phyloP scores from a whole-genome alignment of 2,888 invertebrate genomes.

The Eilema caniola region DNA sequence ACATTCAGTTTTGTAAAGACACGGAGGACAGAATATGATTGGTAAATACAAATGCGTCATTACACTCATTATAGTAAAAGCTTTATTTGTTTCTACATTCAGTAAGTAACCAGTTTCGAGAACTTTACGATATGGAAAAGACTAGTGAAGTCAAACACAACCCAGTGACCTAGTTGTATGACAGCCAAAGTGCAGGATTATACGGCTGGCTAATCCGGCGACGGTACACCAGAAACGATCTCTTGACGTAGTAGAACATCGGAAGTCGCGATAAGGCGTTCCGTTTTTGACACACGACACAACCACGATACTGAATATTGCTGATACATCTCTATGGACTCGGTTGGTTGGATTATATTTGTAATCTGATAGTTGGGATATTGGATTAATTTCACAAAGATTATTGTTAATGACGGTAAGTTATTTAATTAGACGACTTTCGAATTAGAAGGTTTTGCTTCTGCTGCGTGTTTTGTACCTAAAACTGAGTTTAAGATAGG shows the following conservation, averaged over 20 bases:
- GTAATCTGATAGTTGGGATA: neutral
- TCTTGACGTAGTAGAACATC: conserved; percentile 51
- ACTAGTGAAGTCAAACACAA: conserved; percentile 37
- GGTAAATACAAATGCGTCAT: too few relatives aligned
- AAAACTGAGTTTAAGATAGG: too few relatives aligned
- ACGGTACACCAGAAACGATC: conserved; percentile 55
- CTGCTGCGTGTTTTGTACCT: neutral
- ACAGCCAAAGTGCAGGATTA: conserved; percentile 53
- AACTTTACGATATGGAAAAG: conserved; percentile 4
- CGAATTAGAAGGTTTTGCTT: neutral
- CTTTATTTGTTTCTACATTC: neutral
- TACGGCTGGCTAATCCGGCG: conserved; percentile 54
- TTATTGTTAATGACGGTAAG: neutral
- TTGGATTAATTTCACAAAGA: neutral
- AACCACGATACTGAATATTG: conserved; percentile 35
- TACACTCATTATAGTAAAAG: too few relatives aligned
- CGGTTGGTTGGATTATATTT: neutral
- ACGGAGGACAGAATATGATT: too few relatives aligned
- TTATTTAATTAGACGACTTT: neutral
- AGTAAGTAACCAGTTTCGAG: neutral
- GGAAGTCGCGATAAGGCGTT: conserved; percentile 51
- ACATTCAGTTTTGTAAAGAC: neutral
- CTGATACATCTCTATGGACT: neutral
- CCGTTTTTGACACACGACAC: conserved; percentile 45
- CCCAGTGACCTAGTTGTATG: conserved; percentile 55